phyloP scores from a whole-genome alignment of 2,797 vertebrate genomes.

The Hylomyscus alleni region DNA sequence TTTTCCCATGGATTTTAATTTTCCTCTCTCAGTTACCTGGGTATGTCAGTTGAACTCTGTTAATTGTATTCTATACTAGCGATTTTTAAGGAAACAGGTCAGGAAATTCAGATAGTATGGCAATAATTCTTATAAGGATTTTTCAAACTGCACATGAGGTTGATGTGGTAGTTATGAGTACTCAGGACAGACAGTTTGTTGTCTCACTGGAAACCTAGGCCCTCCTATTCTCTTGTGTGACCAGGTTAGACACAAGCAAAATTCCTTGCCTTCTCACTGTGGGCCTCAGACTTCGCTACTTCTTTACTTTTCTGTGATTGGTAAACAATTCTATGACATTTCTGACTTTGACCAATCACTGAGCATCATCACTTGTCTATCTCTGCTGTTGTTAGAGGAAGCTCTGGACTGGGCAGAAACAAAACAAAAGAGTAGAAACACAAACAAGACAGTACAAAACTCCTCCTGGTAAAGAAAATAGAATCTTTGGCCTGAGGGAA shows the following conservation, averaged over 20 bases:
- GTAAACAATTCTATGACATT: background rate
- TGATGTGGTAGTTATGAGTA: background rate
- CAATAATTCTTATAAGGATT: background rate
- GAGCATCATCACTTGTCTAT: background rate
- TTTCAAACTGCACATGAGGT: background rate
- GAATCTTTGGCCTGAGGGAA: background rate
- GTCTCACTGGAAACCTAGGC: background rate
- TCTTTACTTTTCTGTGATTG: background rate
- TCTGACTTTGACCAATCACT: background rate
- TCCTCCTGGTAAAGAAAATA: background rate
- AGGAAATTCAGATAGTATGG: background rate
- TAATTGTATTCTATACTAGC: background rate
- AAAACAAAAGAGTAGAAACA: background rate
- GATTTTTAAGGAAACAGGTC: constrained; percentile 28
- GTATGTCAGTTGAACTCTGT: constrained; percentile 27
- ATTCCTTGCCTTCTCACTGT: background rate
- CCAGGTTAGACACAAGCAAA: background rate
- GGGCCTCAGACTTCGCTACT: background rate
- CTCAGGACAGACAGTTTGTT: background rate
- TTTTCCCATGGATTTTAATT: constrained; percentile 20
- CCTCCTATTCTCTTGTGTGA: background rate
- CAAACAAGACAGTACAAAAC: background rate
- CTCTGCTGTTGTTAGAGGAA: background rate
- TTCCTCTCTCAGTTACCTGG: background rate
- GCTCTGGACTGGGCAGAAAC: background rate